phyloP scores from a whole-genome alignment of 2,797 vertebrate species.

The Loriculus beryllinus region DNA sequence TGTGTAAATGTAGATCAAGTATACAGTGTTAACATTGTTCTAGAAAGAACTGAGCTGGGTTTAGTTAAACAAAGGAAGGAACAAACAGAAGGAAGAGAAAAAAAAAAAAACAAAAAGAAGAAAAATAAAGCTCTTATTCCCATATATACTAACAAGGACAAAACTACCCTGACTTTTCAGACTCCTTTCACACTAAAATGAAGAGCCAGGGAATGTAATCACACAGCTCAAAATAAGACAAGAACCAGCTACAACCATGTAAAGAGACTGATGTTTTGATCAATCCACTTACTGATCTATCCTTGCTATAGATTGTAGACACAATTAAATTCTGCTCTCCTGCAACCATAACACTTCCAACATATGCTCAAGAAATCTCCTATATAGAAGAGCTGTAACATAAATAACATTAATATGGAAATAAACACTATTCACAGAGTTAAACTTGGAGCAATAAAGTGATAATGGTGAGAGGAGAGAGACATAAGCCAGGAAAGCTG shows the following conservation, averaged over 20 bases:
- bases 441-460: slow-evolving; percentile 45
- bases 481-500: slow-evolving; percentile 23
- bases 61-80: background rate
- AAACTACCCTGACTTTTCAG: background rate
- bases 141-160: background rate
- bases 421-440: background rate
- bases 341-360: background rate
- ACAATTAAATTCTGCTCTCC: background rate
- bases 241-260: background rate
- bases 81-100: background rate
- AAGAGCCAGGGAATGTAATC: background rate
- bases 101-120: background rate
- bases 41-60: background rate
- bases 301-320: background rate
- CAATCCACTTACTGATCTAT: background rate
- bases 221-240: background rate
- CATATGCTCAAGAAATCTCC: background rate
- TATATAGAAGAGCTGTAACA: background rate
- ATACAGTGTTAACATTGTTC: background rate
- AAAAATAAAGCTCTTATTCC: background rate
- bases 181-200: background rate
- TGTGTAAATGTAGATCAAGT: too few species aligned
- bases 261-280: background rate
- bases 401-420: slow-evolving; percentile 7
- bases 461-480: background rate